Percentiles rank a stretch among this genome's conserved stretches.
phyloP scores from a whole-genome alignment of 2,888 invertebrate genomes.

The Nudaria mundana region DNA sequence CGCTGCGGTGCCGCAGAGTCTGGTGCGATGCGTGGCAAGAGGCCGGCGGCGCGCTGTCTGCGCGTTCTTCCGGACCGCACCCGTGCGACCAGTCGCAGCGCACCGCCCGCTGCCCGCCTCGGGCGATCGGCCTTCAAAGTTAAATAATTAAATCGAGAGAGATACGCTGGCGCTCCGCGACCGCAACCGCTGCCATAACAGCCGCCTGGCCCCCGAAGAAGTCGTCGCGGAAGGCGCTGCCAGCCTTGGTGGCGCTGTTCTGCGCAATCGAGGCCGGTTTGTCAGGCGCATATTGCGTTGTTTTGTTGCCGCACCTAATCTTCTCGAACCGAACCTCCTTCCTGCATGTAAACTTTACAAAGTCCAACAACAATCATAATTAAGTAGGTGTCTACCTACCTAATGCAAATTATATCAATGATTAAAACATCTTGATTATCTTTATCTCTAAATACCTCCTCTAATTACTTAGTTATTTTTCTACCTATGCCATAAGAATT shows the following conservation, averaged over 20 bases:
- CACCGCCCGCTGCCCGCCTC: slow-evolving; percentile 74
- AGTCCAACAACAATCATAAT: slow-evolving; percentile 1
- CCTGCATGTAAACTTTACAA: slow-evolving; percentile 40
- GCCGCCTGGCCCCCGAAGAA: slow-evolving; percentile 62
- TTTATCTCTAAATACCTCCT: background rate
- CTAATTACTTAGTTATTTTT: too few relatives aligned
- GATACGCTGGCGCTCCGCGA: slow-evolving; percentile 47
- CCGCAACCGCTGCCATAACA: slow-evolving; percentile 37
- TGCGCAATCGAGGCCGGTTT: slow-evolving; percentile 78
- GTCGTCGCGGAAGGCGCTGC: slow-evolving; percentile 73
- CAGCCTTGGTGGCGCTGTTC: slow-evolving; percentile 78
- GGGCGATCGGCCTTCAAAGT: slow-evolving; percentile 78
- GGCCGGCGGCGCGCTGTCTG: slow-evolving; percentile 79
- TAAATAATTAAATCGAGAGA: slow-evolving; percentile 77
- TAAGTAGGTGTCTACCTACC: too few relatives aligned
- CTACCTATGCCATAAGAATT: too few relatives aligned
- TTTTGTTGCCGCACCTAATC: slow-evolving; percentile 66
- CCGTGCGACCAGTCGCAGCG: slow-evolving; percentile 78
- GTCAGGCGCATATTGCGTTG: slow-evolving; percentile 64
- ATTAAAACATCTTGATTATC: background rate
- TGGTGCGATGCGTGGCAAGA: slow-evolving; percentile 63
- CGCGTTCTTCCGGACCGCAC: slow-evolving; percentile 75
- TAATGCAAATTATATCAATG: background rate
- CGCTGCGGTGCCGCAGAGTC: slow-evolving; percentile 76
- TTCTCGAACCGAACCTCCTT: slow-evolving; percentile 61